Evolutionary conservation across 2,113 vertebrate genomes (phyloP), one percentile per base, ranked within the genome.

Genomic region (Triplophysa tibetana): DNA sequence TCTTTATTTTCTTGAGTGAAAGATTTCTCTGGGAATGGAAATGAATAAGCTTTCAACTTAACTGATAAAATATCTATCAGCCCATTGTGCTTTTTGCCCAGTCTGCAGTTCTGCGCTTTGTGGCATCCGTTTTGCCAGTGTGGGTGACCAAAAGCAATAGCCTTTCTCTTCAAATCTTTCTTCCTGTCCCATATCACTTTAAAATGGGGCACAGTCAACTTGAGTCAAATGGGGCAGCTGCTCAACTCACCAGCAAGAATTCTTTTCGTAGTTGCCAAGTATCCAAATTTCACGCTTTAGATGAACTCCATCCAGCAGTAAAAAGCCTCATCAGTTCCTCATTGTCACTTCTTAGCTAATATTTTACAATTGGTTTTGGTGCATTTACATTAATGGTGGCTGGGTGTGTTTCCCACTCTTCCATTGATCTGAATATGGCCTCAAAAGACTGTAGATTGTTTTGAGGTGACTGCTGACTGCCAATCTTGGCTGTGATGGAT

Each of bases 11-110:
- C 89, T 89, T 80, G 90, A 92, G 90, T 92, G 91, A 92, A 90
- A 92, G 92, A 92, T 93, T 93, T 92, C 88, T 93, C 86, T 87
- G 89, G 92, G 90, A 92, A 93, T 90, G 89, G 92, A 90, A 92
- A 93, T 93, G 92, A 90, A 94, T 93, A 92, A 93, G 91, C 89
- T 85, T 87, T 92, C 91, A 91, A 90, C 91, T 88, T 82, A 86
- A 83, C 82, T 75, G 91, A 91, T 93, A 92, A 93, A 92, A 92
- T 92, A 91, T 93, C 91, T 93, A 92, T 93, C 92, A 90, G 88
- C 83, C 86, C 88, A 78, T 78, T 70, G 69, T 66, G 75, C 70
- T 45, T 83, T 85, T 87, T 81, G 86, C 88, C 88, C 88, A 84
- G 87, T 88, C 79, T 87, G 86, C 90, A 86, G 87, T 89, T 87